A percentile compares a stretch with the other conserved stretches of the same genome.
phyloP scores from a whole-genome alignment of 2,888 invertebrate species.

The Perizoma affinitatum region DNA sequence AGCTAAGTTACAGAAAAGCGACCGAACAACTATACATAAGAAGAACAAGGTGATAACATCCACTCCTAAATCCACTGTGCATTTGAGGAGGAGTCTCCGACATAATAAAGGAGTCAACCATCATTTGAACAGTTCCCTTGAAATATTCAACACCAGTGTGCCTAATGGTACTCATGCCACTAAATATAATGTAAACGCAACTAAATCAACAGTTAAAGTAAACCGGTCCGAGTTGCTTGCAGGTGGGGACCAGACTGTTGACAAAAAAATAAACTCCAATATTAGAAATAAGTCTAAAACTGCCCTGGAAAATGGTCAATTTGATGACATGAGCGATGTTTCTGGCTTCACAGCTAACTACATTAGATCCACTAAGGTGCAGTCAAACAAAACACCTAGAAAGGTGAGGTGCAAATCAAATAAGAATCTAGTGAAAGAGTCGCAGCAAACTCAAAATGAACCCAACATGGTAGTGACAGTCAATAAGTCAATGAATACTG shows the following conservation, averaged over 20 bases:
- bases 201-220: constrained; percentile 36
- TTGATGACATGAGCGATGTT: constrained; percentile 77
- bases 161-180: constrained; percentile 50
- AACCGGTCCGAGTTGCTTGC: constrained; percentile 44
- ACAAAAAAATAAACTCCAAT: constrained; percentile 43
- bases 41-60: constrained; percentile 69
- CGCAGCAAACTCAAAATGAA: constrained; percentile 47
- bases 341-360: constrained; percentile 80
- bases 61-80: constrained; percentile 60
- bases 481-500: constrained; percentile 65
- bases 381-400: constrained; percentile 60
- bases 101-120: constrained; percentile 52
- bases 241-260: constrained; percentile 45
- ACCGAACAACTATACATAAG: constrained; percentile 52
- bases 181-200: constrained; percentile 32
- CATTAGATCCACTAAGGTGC: constrained; percentile 75
- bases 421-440: constrained; percentile 61
- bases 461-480: constrained; percentile 59
- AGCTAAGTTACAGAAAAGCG: constrained; percentile 54
- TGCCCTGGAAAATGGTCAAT: constrained; percentile 59
- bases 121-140: constrained; percentile 62
- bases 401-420: constrained; percentile 61
- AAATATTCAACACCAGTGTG: constrained; percentile 49
- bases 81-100: constrained; percentile 65
- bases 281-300: constrained; percentile 28